Evolutionary conservation across 2,113 vertebrate genomes (phyloP).

Genomic region (Pristiophorus japonicus): DNA sequence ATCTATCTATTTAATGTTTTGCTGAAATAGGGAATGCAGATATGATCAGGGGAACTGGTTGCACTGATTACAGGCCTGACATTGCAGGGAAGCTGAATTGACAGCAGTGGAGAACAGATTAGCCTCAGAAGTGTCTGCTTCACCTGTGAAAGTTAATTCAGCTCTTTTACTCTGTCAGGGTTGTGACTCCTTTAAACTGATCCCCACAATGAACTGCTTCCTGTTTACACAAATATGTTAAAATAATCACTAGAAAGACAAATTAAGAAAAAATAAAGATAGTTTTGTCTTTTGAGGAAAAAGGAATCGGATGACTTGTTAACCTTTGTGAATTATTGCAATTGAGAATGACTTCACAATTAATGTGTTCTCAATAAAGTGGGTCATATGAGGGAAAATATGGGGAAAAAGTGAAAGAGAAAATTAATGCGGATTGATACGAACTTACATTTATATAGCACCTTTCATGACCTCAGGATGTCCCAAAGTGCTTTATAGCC

Average conservation of each 20-base stretch:
- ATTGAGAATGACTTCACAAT: background rate
- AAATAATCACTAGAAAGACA: background rate
- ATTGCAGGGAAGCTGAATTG: background rate
- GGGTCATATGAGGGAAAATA: background rate
- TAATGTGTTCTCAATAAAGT: background rate
- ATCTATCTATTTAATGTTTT: background rate
- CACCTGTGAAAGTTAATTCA: background rate
- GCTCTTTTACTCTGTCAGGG: background rate
- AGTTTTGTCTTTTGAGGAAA: background rate
- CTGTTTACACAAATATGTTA: background rate
- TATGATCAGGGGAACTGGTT: background rate
- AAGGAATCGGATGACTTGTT: background rate
- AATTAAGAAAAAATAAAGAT: background rate
- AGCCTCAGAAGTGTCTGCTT: constrained; percentile 1
- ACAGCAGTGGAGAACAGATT: background rate
- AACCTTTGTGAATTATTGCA: background rate
- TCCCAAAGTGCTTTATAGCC: background rate
- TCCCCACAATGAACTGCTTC: background rate
- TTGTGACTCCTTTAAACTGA: background rate
- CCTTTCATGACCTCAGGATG: background rate
- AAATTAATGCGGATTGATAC: background rate
- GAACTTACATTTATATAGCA: background rate
- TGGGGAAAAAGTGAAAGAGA: background rate
- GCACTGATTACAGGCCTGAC: background rate
- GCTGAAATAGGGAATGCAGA: background rate